These are phyloP conservation scores for Tipula lateralis DNA, from an alignment of 2,888 invertebrate genomes.

Conservation along the genomic window DNA sequence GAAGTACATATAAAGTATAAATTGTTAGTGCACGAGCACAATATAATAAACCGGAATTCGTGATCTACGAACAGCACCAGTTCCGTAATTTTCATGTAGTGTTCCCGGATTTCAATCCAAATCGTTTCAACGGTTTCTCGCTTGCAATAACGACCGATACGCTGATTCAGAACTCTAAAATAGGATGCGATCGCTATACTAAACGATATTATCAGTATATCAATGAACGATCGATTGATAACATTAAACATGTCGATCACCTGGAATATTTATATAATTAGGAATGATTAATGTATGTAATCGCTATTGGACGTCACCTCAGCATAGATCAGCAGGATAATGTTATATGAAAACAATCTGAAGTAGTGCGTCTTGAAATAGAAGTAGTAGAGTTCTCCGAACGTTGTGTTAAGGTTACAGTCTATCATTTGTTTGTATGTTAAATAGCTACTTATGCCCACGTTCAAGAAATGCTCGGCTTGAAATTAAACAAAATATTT, in stretches of 20 bases:
- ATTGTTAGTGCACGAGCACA: conserved; percentile 65
- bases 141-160: background rate
- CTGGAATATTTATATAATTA: background rate
- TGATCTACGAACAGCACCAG: conserved; percentile 58
- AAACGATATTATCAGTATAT: background rate
- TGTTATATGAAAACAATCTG: background rate
- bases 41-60: conserved; percentile 58
- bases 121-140: background rate
- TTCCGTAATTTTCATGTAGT: conserved; percentile 59
- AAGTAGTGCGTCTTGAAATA: background rate
- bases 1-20: conserved; percentile 70
- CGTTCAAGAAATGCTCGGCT: background rate
- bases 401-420: background rate
- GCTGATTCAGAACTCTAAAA: background rate
- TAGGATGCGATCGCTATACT: background rate
- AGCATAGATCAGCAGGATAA: background rate
- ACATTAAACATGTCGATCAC: background rate
- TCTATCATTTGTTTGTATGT: background rate
- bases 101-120: conserved; percentile 63
- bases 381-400: background rate
- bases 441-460: background rate
- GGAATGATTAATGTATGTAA: background rate
- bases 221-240: background rate
- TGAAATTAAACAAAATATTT: background rate
- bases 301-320: background rate